A percentile compares a stretch with the other conserved stretches of the same genome.
Evolutionary conservation across 2,888 invertebrate species (phyloP).

Genomic region (Arctia plantaginis): DNA sequence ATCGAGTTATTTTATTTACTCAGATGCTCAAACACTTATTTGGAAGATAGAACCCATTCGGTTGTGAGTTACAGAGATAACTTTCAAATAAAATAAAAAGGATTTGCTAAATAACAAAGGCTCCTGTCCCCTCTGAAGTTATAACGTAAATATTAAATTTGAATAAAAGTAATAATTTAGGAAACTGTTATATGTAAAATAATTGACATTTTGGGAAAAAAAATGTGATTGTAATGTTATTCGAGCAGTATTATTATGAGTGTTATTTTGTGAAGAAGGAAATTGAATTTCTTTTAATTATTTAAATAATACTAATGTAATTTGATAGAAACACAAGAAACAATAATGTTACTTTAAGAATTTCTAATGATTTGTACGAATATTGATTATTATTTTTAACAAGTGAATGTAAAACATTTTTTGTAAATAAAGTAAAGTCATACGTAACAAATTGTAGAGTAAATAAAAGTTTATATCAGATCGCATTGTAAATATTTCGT

Average conservation of each 20-base stretch:
- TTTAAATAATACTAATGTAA: constrained; percentile 23
- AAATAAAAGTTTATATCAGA: constrained; percentile 74
- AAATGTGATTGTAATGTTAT: constrained; percentile 39
- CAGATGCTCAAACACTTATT: constrained; percentile 32
- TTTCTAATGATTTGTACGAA: constrained; percentile 11
- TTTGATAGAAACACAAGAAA: constrained; percentile 2
- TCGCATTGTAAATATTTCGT: constrained; percentile 78
- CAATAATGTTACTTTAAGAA: constrained; percentile 12
- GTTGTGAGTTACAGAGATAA: constrained; percentile 30
- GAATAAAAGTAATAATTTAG: constrained; percentile 43
- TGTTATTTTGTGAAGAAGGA: constrained; percentile 24
- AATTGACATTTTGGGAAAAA: constrained; percentile 39
- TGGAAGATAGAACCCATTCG: constrained; percentile 27
- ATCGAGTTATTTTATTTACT: constrained; percentile 42
- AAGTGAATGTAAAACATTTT: constrained; percentile 52
- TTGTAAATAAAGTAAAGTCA: constrained; percentile 53
- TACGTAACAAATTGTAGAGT: constrained; percentile 55
- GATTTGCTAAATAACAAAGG: constrained; percentile 17
- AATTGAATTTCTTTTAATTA: constrained; percentile 39
- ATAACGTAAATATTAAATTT: constrained; percentile 38
- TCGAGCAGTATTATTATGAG: constrained; percentile 42
- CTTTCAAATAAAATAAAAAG: constrained; percentile 18
- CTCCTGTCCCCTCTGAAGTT: constrained; percentile 36
- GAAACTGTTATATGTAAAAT: constrained; percentile 45
- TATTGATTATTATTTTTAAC: constrained; percentile 21